Evolutionary conservation across 2,888 invertebrate genomes (phyloP), one percentile per base, ranked within the genome.

Genomic region (Parochlus steinenii): DNA sequence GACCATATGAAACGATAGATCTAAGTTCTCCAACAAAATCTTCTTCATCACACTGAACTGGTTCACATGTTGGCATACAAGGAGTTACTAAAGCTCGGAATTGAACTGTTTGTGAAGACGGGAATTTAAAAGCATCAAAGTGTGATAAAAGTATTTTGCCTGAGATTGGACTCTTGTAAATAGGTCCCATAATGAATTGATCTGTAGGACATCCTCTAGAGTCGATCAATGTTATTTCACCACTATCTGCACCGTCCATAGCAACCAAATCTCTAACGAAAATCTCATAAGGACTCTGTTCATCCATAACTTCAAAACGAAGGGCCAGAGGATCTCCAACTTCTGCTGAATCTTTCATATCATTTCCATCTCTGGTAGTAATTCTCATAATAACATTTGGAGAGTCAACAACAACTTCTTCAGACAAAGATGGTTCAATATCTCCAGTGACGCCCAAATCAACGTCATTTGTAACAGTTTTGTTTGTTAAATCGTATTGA

Each of bases 81-180:
- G 90, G 90, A 3, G 89, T 89, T 24, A 92, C 89, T 50, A 90
- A 59, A n/a, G 90, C 90, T 42, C 89, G 74, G 74, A 92, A 92
- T 55, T 90, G 90, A 2, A 92, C 90, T 29, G 87, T 80, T 55
- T 90, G 89, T 10, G 87, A 87, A 32, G 87, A 87, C 27, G 90
- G 90, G 67, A 92, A 92, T 59, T 92, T 90, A 71, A 92, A 92
- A 23, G 90, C 90, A 57, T 90, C 90, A 62, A 92, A 90, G 61
- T 85, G 80, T 34, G 89, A 87, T 41, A 87, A 63, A 41, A 90
- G 64, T 47, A 82, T 72, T 71, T 86, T 85, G 61, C 79, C 79
- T 41, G 75, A 71, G 47, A 72, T 65, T 26, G 71, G 67, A 25
- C 83, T 80, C 61, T 86, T 85, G 62, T 80, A 79, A 41, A 90